Base-by-base conservation (phyloP, 2,113 vertebrate genomes). In the Falco punctatus region DNA sequence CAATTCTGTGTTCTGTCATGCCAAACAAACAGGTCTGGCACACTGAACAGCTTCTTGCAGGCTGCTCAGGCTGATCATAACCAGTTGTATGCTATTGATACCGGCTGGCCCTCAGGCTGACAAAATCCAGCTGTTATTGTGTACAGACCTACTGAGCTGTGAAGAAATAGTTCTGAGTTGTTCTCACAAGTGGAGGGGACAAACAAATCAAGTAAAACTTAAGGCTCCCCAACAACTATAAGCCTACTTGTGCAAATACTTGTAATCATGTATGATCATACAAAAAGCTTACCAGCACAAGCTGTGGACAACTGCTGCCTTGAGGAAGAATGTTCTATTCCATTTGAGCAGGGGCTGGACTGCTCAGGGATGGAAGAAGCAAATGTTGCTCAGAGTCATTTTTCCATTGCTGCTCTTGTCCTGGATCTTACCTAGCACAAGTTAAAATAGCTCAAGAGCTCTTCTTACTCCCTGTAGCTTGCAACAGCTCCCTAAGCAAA, bases 81-180 rank as follows among this genome's bases (percentile, higher is more conserved):
- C 96, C 84, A 88, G 74, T 95, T 92, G 58, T 70, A 32, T 67
- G 49, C 55, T 86, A 82, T 33, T 94, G 89, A 89, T 49, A 66
- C 86, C 74, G 88, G 75, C 91, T 90, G 92, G 85, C 75, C 92
- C 87, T 92, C 0, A 0, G 65, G 65, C 89, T 81, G 57, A 89
- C 78, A 82, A 59, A 92, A 91, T 85, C 91, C 80, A 92, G 54
- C 84, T 92, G 70, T 61, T 81, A 35, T 5, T 91, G 70, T 80
- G 62, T 75, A 27, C 74, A 87, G 66, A 77, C 70, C 58, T 85
- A 27, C 81, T 95, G 91, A 85, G 73, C 89, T 94, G 78, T 88
- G 71, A 85, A 72, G 32, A 82, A 82, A 90, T 64, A 86, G 85
- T 77, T 90, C 54, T 17, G 32, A 81, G 62, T 42, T 92, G 48